These are phyloP conservation scores for Drosophila neoperkinsi DNA, from an alignment of 2,888 invertebrate genomes.

Conservation along the genomic window DNA sequence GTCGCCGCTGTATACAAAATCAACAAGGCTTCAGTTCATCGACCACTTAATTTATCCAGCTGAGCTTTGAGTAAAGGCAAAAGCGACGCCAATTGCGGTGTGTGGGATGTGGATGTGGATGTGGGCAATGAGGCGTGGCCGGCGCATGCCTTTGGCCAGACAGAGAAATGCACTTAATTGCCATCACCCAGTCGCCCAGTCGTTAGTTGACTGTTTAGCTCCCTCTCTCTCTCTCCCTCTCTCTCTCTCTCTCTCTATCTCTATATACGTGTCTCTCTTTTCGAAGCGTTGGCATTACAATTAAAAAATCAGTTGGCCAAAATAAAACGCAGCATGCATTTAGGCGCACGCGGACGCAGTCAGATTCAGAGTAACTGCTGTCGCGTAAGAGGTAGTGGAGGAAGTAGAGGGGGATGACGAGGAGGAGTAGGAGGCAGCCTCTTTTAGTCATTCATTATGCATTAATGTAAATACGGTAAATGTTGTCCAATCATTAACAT, in stretches of 20 bases:
- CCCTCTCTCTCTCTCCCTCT: background rate
- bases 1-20: slow-evolving; percentile 72
- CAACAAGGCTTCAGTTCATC: slow-evolving; percentile 84
- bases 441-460: slow-evolving; percentile 83
- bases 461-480: slow-evolving; percentile 85
- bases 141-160: slow-evolving; percentile 78
- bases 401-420: background rate
- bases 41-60: slow-evolving; percentile 83
- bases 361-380: background rate
- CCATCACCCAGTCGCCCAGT: slow-evolving; percentile 36
- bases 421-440: background rate
- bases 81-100: slow-evolving; percentile 50
- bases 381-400: background rate
- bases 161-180: slow-evolving; percentile 82
- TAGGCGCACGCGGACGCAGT: slow-evolving; percentile 39
- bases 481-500: slow-evolving; percentile 85
- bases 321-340: slow-evolving; percentile 66
- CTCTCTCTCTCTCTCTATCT: background rate
- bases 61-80: slow-evolving; percentile 80
- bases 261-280: background rate
- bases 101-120: slow-evolving; percentile 2
- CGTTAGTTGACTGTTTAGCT: slow-evolving; percentile 44
- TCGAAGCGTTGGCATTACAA: slow-evolving; percentile 45
- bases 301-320: slow-evolving; percentile 65
- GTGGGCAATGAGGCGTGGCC: slow-evolving; percentile 26